Evolutionary conservation across 2,888 invertebrate genomes (phyloP).

Genomic region (Isotomurus palustris): DNA sequence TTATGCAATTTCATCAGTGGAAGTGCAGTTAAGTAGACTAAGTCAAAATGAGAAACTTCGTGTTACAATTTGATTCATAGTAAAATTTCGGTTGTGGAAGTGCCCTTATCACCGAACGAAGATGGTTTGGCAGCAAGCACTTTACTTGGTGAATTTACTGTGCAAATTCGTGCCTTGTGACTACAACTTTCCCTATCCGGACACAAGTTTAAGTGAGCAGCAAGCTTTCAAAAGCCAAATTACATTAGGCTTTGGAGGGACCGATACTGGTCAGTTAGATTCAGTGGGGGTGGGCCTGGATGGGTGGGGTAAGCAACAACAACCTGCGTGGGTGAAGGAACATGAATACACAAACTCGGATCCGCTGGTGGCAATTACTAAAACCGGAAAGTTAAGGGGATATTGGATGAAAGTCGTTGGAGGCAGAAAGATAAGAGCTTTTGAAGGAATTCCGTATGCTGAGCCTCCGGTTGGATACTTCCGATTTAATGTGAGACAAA

Average conservation of each 20-base stretch:
- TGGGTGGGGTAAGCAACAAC: slow-evolving; percentile 6
- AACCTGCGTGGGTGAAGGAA: neutral
- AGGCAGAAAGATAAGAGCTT: slow-evolving; percentile 32
- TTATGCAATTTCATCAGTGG: neutral
- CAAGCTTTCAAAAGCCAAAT: slow-evolving; percentile 1
- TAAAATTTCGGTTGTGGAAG: neutral
- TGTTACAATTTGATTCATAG: neutral
- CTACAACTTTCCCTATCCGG: slow-evolving; percentile 23
- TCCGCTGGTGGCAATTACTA: slow-evolving; percentile 16
- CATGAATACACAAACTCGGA: slow-evolving; percentile 9
- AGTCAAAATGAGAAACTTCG: neutral
- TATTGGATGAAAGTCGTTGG: slow-evolving; percentile 31
- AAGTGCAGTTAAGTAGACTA: neutral
- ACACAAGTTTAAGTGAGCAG: slow-evolving; percentile 15
- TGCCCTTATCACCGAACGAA: neutral
- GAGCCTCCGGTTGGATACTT: slow-evolving; percentile 23
- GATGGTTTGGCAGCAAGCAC: slow-evolving; percentile 33
- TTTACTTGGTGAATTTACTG: slow-evolving; percentile 33
- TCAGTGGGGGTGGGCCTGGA: neutral
- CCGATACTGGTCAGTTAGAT: neutral
- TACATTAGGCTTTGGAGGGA: slow-evolving; percentile 3
- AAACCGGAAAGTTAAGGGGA: slow-evolving; percentile 23
- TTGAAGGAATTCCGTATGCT: slow-evolving; percentile 37
- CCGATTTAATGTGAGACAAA: slow-evolving; percentile 26
- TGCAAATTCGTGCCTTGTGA: slow-evolving; percentile 40